These are phyloP conservation scores for Piprites chloris DNA, from an alignment of 2,113 vertebrate species.

Conservation along the genomic window DNA sequence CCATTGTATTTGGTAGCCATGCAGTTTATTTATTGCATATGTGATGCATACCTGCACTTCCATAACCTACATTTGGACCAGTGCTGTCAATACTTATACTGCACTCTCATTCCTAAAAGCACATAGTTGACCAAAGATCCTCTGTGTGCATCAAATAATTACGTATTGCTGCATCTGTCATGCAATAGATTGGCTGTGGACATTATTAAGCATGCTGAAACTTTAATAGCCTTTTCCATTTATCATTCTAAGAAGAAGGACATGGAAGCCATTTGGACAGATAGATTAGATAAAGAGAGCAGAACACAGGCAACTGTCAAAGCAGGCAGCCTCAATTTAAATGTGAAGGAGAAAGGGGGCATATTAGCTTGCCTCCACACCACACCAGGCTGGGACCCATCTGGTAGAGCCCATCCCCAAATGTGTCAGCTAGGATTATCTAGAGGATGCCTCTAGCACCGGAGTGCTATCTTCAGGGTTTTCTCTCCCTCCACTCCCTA, in stretches of 20 bases:
- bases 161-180: neutral
- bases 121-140: neutral
- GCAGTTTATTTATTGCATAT: neutral
- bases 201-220: neutral
- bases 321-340: neutral
- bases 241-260: neutral
- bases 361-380: neutral
- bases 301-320: neutral
- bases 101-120: neutral
- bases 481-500: neutral
- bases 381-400: neutral
- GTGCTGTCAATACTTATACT: neutral
- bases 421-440: neutral
- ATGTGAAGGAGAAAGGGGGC: neutral
- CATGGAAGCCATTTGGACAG: neutral
- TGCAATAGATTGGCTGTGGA: neutral
- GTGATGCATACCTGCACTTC: neutral
- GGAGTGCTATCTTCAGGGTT: neutral
- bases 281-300: neutral
- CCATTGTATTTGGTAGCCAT: neutral
- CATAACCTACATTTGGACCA: neutral
- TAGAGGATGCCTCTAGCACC: neutral
- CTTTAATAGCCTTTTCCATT: neutral
- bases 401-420: rapidly evolving
- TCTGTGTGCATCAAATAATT: neutral